Conservation (phyloP, 2,888 invertebrate species). For the Tholera decimalis region DNA sequence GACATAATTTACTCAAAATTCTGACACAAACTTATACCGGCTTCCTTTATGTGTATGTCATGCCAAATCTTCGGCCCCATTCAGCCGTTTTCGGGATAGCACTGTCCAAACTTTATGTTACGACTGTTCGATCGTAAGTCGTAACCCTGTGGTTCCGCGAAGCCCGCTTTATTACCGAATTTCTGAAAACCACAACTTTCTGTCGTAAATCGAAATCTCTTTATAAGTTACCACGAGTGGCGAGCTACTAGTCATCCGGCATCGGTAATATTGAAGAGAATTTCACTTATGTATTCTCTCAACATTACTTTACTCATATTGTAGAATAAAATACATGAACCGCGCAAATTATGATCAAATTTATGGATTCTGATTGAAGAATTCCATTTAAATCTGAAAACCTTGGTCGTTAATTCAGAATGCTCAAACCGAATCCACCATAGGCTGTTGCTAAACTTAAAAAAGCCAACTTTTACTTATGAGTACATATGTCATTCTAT, state of each 20-base stretch:
- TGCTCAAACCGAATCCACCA: too few species aligned
- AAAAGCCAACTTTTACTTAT: too few species aligned
- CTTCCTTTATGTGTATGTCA: constrained; percentile 16
- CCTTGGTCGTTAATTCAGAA: too few species aligned
- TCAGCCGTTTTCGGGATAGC: constrained; percentile 28
- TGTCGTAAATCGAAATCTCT: constrained; percentile 77
- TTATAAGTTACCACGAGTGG: constrained; percentile 66
- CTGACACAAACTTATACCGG: constrained; percentile 13
- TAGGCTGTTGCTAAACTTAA: too few species aligned
- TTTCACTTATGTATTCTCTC: neutral
- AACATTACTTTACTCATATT: neutral
- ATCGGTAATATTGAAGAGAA: neutral
- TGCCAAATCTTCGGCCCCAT: neutral
- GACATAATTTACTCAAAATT: constrained; percentile 55
- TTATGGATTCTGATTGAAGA: too few species aligned
- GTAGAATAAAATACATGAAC: too few species aligned
- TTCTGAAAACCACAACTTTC: constrained; percentile 76
- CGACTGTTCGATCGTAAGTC: constrained; percentile 53
- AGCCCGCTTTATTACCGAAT: constrained; percentile 67
- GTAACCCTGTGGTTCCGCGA: constrained; percentile 65
- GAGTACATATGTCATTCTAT: too few species aligned
- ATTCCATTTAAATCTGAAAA: too few species aligned
- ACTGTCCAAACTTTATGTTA: constrained; percentile 52
- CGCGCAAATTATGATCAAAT: too few species aligned
- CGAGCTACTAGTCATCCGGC: neutral